Conservation (phyloP, 1,140 invertebrate genomes). For the Microplitis demolitor region DNA sequence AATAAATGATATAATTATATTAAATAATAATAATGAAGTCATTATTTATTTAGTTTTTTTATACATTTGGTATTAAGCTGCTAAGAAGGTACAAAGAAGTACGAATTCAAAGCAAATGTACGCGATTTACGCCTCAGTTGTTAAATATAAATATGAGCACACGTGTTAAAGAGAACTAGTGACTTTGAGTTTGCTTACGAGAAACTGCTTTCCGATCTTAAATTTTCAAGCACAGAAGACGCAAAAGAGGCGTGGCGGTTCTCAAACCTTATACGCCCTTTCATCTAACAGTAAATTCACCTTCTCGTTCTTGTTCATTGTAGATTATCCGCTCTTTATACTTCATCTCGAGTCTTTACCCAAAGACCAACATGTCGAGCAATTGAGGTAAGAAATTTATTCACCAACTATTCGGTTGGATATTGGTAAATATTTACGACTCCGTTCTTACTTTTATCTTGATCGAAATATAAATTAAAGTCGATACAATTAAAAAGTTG, state of each 20-base stretch:
- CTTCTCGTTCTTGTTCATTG: not conserved
- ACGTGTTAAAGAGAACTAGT: slow-evolving; percentile 4
- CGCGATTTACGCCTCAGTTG: not conserved
- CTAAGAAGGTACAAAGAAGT: not conserved
- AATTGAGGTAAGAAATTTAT: slow-evolving; percentile 42
- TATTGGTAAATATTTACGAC: slow-evolving; percentile 26
- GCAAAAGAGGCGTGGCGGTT: slow-evolving; percentile 45
- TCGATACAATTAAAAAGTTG: too few species aligned
- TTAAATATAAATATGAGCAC: not conserved
- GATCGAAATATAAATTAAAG: too few species aligned
- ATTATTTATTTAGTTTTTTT: too few species aligned
- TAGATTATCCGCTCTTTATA: too few species aligned
- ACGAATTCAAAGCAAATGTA: not conserved
- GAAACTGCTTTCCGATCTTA: slow-evolving; percentile 36
- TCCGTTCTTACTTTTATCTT: too few species aligned
- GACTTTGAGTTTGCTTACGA: slow-evolving; percentile 45
- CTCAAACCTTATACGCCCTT: slow-evolving; percentile 20
- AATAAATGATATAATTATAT: too few species aligned
- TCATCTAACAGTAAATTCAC: not conserved
- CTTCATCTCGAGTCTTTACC: too few species aligned
- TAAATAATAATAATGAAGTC: too few species aligned
- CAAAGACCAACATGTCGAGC: slow-evolving; percentile 17
- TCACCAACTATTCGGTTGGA: slow-evolving; percentile 32
- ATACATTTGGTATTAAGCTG: too few species aligned
- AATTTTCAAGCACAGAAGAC: slow-evolving; percentile 36